Percentiles rank a stretch among this genome's conserved stretches.
phyloP scores from a whole-genome alignment of 2,113 vertebrate species.

The Actinemys pallida region DNA sequence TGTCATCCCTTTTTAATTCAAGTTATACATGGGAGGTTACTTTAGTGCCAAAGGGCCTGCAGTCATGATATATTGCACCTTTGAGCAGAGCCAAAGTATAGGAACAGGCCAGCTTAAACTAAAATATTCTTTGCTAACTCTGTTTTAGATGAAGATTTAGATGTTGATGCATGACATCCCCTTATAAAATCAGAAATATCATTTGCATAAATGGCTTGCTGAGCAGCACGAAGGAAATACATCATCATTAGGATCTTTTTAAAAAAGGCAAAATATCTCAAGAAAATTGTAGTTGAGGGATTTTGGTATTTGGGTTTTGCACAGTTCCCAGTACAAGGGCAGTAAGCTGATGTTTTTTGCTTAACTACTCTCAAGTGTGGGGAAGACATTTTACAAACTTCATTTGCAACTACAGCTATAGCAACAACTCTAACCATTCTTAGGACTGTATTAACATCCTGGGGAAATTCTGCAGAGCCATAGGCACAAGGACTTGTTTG shows the following conservation, averaged over 20 bases:
- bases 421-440: neutral
- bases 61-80: constrained; percentile 50
- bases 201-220: constrained; percentile 59
- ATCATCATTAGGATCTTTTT: neutral
- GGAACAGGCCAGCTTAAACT: neutral
- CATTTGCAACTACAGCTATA: neutral
- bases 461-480: neutral
- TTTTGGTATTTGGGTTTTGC: neutral
- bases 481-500: neutral
- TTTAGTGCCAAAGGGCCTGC: constrained; percentile 29
- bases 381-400: neutral
- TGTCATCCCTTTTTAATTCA: constrained; percentile 67
- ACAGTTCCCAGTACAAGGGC: neutral
- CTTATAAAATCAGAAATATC: constrained; percentile 32
- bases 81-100: constrained; percentile 43
- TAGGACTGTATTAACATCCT: neutral
- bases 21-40: constrained; percentile 56
- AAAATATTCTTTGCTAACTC: constrained; percentile 49
- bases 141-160: constrained; percentile 49
- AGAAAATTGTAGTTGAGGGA: neutral
- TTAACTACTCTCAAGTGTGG: neutral
- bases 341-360: neutral
- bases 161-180: constrained; percentile 24
- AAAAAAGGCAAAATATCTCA: neutral
- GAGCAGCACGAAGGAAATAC: constrained; percentile 36